phyloP scores from a whole-genome alignment of 2,797 vertebrate species.

The Lagocephalus sceleratus region DNA sequence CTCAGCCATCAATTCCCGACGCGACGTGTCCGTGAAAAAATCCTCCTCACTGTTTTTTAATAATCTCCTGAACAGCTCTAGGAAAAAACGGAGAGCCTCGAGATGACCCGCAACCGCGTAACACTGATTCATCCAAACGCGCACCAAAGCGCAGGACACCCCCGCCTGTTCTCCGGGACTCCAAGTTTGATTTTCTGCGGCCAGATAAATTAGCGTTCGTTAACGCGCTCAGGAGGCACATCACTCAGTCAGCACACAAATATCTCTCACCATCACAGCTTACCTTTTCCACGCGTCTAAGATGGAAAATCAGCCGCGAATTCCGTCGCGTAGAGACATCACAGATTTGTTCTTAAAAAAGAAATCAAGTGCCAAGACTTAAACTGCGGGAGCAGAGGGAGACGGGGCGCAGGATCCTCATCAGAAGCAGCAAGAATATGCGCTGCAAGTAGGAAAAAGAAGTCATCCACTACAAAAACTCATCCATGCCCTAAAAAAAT shows the following conservation, averaged over 20 bases:
- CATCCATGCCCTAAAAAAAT: constrained; percentile 73
- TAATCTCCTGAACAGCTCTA: constrained; percentile 17
- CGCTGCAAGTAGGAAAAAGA: constrained; percentile 38
- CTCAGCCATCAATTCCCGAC: constrained; percentile 8
- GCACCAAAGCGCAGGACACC: constrained; percentile 10
- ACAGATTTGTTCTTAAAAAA: constrained; percentile 59
- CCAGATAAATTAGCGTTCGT: constrained; percentile 34
- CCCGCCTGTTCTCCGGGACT: constrained; percentile 11
- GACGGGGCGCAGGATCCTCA: constrained; percentile 61
- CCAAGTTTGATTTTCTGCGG: constrained; percentile 30
- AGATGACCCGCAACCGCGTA: neutral
- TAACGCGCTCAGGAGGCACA: constrained; percentile 25
- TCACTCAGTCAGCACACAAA: constrained; percentile 10
- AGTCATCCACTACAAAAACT: constrained; percentile 76
- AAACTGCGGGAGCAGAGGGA: constrained; percentile 65
- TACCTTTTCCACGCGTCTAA: constrained; percentile 67
- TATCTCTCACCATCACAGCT: constrained; percentile 38
- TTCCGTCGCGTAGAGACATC: constrained; percentile 76
- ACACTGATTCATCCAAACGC: neutral
- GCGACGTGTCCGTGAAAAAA: constrained; percentile 30
- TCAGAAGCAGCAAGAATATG: constrained; percentile 54
- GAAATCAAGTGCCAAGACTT: constrained; percentile 70
- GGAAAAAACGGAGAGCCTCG: constrained; percentile 10
- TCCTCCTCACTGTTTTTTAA: constrained; percentile 22
- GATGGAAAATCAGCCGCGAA: constrained; percentile 68